Conservation (phyloP, 2,888 invertebrate genomes). For the Eupithecia insigniata region DNA sequence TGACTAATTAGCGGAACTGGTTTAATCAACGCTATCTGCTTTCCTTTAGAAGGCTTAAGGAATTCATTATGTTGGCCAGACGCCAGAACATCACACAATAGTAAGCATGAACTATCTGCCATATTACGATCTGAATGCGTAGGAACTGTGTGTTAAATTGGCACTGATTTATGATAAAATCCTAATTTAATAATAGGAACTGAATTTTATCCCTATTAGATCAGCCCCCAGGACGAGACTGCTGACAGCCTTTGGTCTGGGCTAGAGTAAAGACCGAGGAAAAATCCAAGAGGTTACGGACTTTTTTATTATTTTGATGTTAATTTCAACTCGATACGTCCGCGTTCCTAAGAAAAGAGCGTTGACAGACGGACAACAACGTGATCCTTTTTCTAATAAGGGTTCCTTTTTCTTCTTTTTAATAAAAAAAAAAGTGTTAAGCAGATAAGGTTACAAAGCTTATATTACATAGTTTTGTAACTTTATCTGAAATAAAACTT, state of each 20-base stretch:
- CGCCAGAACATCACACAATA: conserved; percentile 2
- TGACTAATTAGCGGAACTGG: conserved; percentile 55
- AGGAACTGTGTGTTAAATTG: not conserved
- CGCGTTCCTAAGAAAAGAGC: no score
- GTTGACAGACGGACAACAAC: no score
- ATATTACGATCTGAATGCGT: not conserved
- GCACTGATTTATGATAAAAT: not conserved
- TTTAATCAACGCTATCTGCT: conserved; percentile 49
- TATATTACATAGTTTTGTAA: no score
- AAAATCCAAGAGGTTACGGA: no score
- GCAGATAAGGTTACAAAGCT: no score
- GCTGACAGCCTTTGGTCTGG: not conserved
- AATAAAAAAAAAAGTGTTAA: no score
- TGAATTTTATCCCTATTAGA: not conserved
- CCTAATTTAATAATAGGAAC: not conserved
- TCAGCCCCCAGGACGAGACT: not conserved
- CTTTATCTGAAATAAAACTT: no score
- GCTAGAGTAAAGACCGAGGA: not conserved
- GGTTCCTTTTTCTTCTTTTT: no score
- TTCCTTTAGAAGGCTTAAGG: conserved; percentile 46
- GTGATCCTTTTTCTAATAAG: no score
- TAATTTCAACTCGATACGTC: no score
- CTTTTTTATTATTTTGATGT: no score
- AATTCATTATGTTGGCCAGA: conserved; percentile 15
- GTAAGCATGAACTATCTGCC: not conserved